Base-by-base conservation (phyloP, 2,113 vertebrate species). In the Fulmarus glacialis region DNA sequence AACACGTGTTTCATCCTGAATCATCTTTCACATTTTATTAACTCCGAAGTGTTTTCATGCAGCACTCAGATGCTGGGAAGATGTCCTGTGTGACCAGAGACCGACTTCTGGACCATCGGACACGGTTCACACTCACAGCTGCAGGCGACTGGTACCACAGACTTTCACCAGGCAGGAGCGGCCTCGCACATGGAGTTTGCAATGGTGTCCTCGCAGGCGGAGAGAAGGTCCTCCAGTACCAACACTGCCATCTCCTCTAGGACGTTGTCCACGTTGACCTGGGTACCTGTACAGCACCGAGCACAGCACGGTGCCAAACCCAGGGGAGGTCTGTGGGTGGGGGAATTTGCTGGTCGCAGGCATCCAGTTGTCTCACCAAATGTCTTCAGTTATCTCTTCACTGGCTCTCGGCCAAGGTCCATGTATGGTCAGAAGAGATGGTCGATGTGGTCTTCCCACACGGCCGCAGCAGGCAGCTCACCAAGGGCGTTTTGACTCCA, bases 41-140 rank as follows among this genome's bases (percentile, higher is more conserved):
- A 24, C 10, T 47, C 34, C 32, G 27, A 40, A 72, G 36, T 48
- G 43, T 56, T 91, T 77, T 73, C 34, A 7, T 30, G 75, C 40
- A 62, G 71, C 48, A 10, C 26, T 43, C 0, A 1, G 34, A 47
- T 64, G 53, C 62, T 85, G 73, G 32, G 18, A 72, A 75, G 58
- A 22, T 4, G 8, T 72, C 21, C 38, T 2, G 3, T 82, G 27
- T 81, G n/a, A 50, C 60, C 74, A 66, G 42, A 67, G 36, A 32
- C 47, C 0, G 0, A 29, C 19, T 38, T 30, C 30, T 56, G 87
- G 43, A n/a, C 55, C 26, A 8, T 6, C 0, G 5, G 42, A 4
- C 8, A 4, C 29, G 0, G 0, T 21, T 80, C 34, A 36, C 7
- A 0, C 50, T 82, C 70, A 58, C 23, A 3, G 48, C 30, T 21